Evolutionary conservation across 2,113 vertebrate genomes (phyloP).

Genomic region (Orcinus orca): DNA sequence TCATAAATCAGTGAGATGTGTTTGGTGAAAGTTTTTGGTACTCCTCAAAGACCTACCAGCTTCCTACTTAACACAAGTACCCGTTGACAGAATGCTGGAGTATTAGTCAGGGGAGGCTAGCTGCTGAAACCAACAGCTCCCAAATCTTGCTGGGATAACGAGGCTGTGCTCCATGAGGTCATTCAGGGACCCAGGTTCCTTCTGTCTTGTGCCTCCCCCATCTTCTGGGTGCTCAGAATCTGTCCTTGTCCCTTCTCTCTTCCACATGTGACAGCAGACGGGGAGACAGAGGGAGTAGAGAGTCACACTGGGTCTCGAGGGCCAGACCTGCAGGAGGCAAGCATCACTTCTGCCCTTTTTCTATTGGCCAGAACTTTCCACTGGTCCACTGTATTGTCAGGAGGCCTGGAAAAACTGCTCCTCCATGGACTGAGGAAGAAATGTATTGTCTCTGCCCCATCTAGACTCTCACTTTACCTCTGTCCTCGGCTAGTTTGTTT

Average conservation of each 20-base stretch:
- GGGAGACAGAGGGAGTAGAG: neutral
- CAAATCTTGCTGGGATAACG: neutral
- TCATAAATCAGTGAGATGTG: neutral
- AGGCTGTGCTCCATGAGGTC: neutral
- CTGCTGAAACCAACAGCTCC: neutral
- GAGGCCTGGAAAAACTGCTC: neutral
- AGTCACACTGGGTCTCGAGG: neutral
- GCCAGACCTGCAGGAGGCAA: neutral
- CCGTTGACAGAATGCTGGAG: neutral
- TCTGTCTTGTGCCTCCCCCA: neutral
- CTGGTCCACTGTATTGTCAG: neutral
- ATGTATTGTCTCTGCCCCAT: accelerated
- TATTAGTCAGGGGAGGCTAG: neutral
- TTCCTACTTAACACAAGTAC: neutral
- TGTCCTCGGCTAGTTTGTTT: neutral
- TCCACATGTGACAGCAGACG: neutral
- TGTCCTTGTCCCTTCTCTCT: neutral
- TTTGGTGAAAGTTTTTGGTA: neutral
- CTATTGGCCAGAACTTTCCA: neutral
- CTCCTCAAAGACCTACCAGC: neutral
- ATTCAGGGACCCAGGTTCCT: neutral
- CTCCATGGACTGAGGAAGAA: accelerated
- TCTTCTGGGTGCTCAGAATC: neutral
- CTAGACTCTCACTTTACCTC: neutral
- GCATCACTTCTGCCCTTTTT: neutral